Base-by-base conservation (phyloP, 2,797 vertebrate genomes). In the Helarctos malayanus region DNA sequence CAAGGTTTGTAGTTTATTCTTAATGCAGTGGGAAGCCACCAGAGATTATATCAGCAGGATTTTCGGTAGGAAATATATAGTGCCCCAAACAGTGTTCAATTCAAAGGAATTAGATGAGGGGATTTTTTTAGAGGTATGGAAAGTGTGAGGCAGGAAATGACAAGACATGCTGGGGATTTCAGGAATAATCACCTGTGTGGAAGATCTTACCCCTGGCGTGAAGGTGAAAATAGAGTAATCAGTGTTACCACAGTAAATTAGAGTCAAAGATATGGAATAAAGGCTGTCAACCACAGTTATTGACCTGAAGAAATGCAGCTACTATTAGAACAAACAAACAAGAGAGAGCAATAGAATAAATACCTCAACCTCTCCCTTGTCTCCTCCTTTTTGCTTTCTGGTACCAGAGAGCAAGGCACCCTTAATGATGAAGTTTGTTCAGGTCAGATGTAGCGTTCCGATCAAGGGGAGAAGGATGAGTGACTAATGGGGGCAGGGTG, bases 1-100 rank as follows among this genome's bases (percentile, higher is more conserved):
- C 18, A 92, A 68, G 3, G 10, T 87, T 29, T 95, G 4, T 49
- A 84, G 21, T 84, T 84, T 79, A 79, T 81, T 78, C 35, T 47
- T 88, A 83, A 85, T 49, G 15, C 14, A 35, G 19, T 54, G 18
- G 11, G 15, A 45, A 54, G 21, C 9, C 52, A 32, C 6, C 1
- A 4, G 11, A 1, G 5, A 21, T 35, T 68, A 6, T 23, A 19
- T 47, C 35, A 32, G 2, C 54, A 41, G 27, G 5, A n/a, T 92
- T 69, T 88, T 87, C 15, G 63, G 5, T 59, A 73, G 68, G 1
- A 86, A 87, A 73, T 13, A 49, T 6, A 35, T 2, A 68, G 4
- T 23, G 38, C 4, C 2, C n/a, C 63, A 32, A 29, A 49, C 68
- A 54, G 41, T 63, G 13, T 47, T 68, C 23, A 65, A 10, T 15